Evolutionary conservation across 1,140 invertebrate species (phyloP).

Genomic region (Trachymyrmex cornetzi): DNA sequence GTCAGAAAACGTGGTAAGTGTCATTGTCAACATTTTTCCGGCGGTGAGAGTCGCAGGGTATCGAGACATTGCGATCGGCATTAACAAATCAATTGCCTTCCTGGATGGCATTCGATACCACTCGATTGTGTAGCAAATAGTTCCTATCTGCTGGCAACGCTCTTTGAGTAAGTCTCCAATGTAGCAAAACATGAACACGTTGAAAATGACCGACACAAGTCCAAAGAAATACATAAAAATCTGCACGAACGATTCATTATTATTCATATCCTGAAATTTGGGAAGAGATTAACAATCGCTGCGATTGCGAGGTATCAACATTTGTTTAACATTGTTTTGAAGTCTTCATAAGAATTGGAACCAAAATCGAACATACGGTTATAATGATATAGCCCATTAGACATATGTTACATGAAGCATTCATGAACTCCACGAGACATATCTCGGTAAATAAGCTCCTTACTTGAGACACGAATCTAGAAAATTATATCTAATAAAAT

Average conservation of each 20-base stretch:
- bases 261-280: constrained; percentile 64
- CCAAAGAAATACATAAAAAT: constrained; percentile 65
- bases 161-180: constrained; percentile 63
- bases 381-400: constrained; percentile 60
- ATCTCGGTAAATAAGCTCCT: constrained; percentile 40
- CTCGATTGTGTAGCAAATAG: constrained; percentile 15
- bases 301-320: background rate
- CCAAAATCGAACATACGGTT: constrained; percentile 10
- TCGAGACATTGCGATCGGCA: constrained; percentile 24
- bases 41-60: constrained; percentile 29
- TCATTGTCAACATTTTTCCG: constrained; percentile 45
- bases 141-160: constrained; percentile 54
- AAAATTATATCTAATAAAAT: background rate
- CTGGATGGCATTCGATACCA: constrained; percentile 29
- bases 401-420: constrained; percentile 70
- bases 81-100: constrained; percentile 16
- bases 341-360: background rate
- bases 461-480: constrained; percentile 20
- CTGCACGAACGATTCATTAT: constrained; percentile 61
- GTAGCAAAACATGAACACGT: constrained; percentile 73
- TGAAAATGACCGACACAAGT: constrained; percentile 68
- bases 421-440: constrained; percentile 35
- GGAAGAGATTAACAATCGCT: background rate
- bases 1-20: constrained; percentile 34
- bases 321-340: background rate